Evolutionary conservation across 2,113 vertebrate genomes (phyloP).

Genomic region (Suncus etruscus): DNA sequence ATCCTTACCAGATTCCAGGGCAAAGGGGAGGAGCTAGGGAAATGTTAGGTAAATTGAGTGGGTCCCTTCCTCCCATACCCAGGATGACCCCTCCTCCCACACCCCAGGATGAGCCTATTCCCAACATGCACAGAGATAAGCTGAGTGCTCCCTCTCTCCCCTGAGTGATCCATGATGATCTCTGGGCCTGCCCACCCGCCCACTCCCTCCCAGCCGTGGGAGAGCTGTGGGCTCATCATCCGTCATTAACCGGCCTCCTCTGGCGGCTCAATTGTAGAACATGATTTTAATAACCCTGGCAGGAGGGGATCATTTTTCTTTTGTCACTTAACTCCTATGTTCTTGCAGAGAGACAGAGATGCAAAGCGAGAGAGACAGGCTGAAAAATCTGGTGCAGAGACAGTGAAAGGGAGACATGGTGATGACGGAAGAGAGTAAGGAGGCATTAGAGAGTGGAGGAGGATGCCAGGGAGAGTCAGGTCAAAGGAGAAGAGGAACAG

Average conservation of each 20-base stretch:
- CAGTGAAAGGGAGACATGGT: not conserved
- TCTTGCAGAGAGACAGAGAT: conserved; percentile 76
- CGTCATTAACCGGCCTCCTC: conserved; percentile 87
- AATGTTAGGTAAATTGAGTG: not conserved
- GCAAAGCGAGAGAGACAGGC: conserved; percentile 45
- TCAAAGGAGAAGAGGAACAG: not conserved
- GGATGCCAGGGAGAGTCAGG: not conserved
- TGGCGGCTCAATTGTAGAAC: conserved; percentile 88
- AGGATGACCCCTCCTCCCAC: not conserved
- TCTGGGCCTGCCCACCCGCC: conserved; percentile 80
- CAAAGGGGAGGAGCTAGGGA: conserved; percentile 29
- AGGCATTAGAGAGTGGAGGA: not conserved
- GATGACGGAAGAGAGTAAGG: not conserved
- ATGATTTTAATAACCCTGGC: conserved; percentile 91
- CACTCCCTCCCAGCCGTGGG: conserved; percentile 83
- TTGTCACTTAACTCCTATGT: conserved; percentile 88
- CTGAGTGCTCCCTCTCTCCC: conserved; percentile 74
- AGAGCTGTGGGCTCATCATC: conserved; percentile 87
- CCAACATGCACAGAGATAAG: no score
- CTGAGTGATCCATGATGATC: conserved; percentile 87
- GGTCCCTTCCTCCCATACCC: not conserved
- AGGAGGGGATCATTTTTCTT: conserved; percentile 89
- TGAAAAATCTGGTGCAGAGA: no score
- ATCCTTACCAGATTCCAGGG: not conserved
- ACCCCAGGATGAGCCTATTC: no score